phyloP scores from a whole-genome alignment of 2,113 vertebrate genomes.

The Corythoichthys haematopterus region DNA sequence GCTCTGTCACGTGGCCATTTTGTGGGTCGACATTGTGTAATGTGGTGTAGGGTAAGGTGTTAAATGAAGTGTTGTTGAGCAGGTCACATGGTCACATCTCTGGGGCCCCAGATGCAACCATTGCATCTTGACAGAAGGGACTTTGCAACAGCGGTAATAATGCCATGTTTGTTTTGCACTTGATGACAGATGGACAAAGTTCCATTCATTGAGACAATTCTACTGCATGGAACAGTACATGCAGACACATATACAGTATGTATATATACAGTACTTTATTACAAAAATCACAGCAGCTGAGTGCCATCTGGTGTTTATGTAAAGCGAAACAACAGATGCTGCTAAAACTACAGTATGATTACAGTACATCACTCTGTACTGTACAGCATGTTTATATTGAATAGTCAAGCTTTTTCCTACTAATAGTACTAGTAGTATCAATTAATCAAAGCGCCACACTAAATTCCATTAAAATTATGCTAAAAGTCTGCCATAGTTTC shows the following conservation, averaged over 20 bases:
- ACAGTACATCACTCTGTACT: not conserved
- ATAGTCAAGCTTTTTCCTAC: too few relatives aligned
- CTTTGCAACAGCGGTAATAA: not conserved
- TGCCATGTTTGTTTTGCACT: not conserved
- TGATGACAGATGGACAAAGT: not conserved
- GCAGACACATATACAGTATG: not conserved
- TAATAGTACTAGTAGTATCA: too few relatives aligned
- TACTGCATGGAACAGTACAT: not conserved
- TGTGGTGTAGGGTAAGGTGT: conserved; percentile 44
- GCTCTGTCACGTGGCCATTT: conserved; percentile 26
- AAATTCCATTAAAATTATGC: too few relatives aligned
- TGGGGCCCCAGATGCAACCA: conserved; percentile 17
- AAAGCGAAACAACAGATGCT: conserved; percentile 12
- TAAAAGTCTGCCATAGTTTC: too few relatives aligned
- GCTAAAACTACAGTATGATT: not conserved
- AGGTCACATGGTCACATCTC: conserved; percentile 39
- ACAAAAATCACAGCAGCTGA: conserved; percentile 27
- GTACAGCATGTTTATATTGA: not conserved
- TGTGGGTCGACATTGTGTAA: conserved; percentile 44
- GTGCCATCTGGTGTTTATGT: conserved; percentile 65
- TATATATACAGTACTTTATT: conserved; percentile 13
- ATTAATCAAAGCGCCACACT: too few relatives aligned
- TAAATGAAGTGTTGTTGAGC: conserved; percentile 52
- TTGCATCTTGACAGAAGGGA: conserved; percentile 16
- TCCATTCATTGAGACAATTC: too few relatives aligned